Percentiles rank a stretch among this genome's conserved stretches.
These are phyloP conservation scores for Perognathus longimembris DNA, from an alignment of 2,113 vertebrate species.

Conservation along the genomic window DNA sequence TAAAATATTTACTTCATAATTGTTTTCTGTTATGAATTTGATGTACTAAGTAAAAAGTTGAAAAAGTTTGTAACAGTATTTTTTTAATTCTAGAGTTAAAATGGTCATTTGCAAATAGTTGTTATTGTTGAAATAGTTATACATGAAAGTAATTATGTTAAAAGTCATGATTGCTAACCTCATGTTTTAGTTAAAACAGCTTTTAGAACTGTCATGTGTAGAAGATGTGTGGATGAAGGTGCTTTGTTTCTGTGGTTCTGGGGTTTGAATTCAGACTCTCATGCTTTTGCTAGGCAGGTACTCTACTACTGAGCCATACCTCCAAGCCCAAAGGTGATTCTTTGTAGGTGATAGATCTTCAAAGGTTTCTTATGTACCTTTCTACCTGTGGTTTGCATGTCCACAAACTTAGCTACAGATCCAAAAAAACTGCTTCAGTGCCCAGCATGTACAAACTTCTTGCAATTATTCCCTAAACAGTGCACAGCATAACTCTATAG, in stretches of 20 bases:
- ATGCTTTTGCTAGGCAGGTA: no score
- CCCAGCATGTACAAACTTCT: not conserved
- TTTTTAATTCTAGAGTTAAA: conserved; percentile 53
- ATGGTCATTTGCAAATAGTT: conserved; percentile 44
- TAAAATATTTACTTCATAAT: conserved; percentile 32
- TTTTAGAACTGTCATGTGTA: conserved; percentile 32
- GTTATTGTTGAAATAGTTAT: conserved; percentile 57
- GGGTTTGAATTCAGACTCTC: no score
- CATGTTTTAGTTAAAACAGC: conserved; percentile 35
- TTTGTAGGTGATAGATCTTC: conserved; percentile 1
- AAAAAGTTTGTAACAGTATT: not conserved
- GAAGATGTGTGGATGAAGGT: not conserved
- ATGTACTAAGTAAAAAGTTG: conserved; percentile 38
- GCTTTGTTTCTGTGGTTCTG: not conserved
- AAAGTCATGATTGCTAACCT: conserved; percentile 31
- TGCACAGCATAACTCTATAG: not conserved
- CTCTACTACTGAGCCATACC: no score
- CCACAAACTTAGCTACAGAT: not conserved
- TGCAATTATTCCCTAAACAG: not conserved
- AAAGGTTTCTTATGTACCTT: not conserved
- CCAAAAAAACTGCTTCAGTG: not conserved
- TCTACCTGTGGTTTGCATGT: not conserved
- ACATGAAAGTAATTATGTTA: conserved; percentile 37
- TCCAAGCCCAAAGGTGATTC: not conserved
- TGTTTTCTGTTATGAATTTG: conserved; percentile 41